Evolutionary conservation across 2,888 invertebrate genomes (phyloP), one percentile per base, ranked within the genome.

Genomic region (Muschampia staudingeri): DNA sequence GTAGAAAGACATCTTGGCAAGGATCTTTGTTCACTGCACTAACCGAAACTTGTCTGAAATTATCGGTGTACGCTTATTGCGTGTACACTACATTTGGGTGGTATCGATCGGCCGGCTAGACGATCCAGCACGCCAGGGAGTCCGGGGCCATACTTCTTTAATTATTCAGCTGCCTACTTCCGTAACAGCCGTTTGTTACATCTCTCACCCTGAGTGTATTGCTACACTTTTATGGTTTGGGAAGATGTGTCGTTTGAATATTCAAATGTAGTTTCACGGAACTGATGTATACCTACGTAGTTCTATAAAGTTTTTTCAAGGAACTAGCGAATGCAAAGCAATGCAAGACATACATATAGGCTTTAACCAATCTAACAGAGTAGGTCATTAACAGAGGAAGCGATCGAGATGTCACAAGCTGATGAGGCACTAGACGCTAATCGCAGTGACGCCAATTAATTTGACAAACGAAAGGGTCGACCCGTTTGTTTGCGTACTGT

Each of bases 121-220:
- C 94, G 91, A 92, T 92, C 91, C 56, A n/a, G 19, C 19, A 90
- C 92, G 88, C 90, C 84, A 84, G 90, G 91, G 92, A 92, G 91
- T 88, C 90, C 83, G 87, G 87, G 87, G 85, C 92, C 92, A 90
- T 90, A 91, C 91, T 92, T 93, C 92, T 93, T 96, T 94, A 95
- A 96, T 95, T 95, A 96, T 96, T 96, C 95, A 96, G 88, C 84
- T 25, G 61, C 61, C 61, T 61, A 88, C 90, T 89, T 89, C 90
- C 89, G 87, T 80, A 82, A 82, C 77, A 86, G 83, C 86, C 88
- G 61, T 61, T 25, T 85, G 89, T 89, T 89, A 91, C 89, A 87
- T 89, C 89, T 87, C 89, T 44, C 80, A 78, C 88, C 85, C 87
- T 85, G 84, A 89, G 92, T 91, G 91, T 93, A 92, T 92, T 92